Evolutionary conservation across 1,140 invertebrate species (phyloP), one percentile per base, ranked within the genome.

Genomic region (Leptoteleia sp.): DNA sequence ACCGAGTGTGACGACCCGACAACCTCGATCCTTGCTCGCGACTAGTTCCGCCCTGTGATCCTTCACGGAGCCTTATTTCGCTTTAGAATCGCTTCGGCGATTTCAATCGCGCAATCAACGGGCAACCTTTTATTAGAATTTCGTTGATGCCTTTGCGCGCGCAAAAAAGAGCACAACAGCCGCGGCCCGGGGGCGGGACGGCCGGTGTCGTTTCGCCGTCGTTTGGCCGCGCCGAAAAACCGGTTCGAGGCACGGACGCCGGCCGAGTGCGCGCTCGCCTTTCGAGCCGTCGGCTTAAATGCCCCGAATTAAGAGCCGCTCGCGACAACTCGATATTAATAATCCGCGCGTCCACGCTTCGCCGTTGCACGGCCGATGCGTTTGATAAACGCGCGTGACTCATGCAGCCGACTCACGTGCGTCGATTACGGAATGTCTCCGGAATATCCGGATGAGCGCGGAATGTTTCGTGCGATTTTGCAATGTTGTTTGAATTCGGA

Each of bases 1-100:
- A 82, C 75, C 76, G 80, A 85, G 84, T 85, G 83, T 85, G 83
- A 85, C 84, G 83, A 85, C 84, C 84, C 64, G 80, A 76, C 84
- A 85, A 83, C 82, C 84, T 85, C 84, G 83, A 84, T 85, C 80
- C 83, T 62, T 45, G 76, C 65, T 72, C 80, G 57, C 70, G 54
- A 65, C 64, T 71, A 71, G 65, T 79, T 76, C 73, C 73, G 73
- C 73, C 57, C 73, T 76, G 73, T 76, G 73, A 76, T 76, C 70
- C 64, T 76, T 76, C 62, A 68, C 72, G 72, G 64, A 29, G 55
- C 73, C 73, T 76, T 76, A 70, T 76, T 76, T 76, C 59, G 59
- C 52, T 71, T 77, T 31, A 38, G 73, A 64, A 77, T 70, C 73
- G 73, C 73, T 77, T 70, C 73, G 73, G 50, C 65, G 73, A 77